Evolutionary conservation across 2,888 invertebrate species (phyloP).

Genomic region (Hecatera dysodea): DNA sequence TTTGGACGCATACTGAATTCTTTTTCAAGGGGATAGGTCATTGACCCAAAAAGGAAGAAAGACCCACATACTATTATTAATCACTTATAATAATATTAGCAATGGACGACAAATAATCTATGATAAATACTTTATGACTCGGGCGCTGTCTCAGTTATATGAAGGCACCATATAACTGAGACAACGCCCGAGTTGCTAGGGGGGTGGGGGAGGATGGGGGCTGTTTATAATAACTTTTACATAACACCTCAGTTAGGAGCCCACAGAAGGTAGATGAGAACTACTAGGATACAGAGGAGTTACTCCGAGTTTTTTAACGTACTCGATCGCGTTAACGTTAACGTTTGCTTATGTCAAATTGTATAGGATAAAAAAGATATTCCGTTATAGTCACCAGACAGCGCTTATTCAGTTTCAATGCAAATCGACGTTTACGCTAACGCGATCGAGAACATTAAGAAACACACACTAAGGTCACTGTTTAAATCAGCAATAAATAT

Average conservation of each 20-base stretch:
- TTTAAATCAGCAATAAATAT: slow-evolving; percentile 25
- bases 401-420: no score
- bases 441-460: no score
- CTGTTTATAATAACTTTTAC: no score
- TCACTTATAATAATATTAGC: slow-evolving; percentile 11
- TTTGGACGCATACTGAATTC: background rate
- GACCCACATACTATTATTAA: background rate
- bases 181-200: background rate
- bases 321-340: no score
- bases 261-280: background rate
- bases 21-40: background rate
- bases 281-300: slow-evolving; percentile 13
- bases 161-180: background rate
- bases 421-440: no score
- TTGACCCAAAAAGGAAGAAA: slow-evolving; percentile 4
- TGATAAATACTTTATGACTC: background rate
- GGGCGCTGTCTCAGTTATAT: no score
- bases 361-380: no score
- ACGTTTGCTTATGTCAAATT: no score
- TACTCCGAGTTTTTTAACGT: no score
- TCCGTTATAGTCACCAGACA: no score
- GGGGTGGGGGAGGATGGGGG: background rate
- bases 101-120: slow-evolving; percentile 5
- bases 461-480: no score
- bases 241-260: background rate